Conservation (phyloP, 2,113 vertebrate genomes). For the Talpa occidentalis region DNA sequence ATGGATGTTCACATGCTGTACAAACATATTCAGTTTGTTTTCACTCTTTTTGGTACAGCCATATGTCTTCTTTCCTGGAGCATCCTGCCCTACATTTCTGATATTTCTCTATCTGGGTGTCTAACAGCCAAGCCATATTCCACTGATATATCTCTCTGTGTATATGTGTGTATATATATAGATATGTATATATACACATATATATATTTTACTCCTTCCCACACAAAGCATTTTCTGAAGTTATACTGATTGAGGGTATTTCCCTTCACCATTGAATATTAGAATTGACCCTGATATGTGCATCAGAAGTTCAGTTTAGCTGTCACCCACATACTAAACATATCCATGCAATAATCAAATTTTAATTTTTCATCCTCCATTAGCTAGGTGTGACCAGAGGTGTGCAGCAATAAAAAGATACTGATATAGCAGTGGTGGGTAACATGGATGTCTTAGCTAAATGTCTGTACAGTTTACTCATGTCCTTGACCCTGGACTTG, state of each 20-base stretch:
- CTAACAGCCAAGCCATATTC: neutral
- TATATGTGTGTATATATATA: no score
- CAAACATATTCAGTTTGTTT: neutral
- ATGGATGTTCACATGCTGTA: no score
- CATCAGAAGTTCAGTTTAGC: neutral
- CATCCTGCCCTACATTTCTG: neutral
- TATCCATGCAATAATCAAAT: neutral
- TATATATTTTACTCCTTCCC: no score
- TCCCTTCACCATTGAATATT: neutral
- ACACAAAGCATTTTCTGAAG: no score
- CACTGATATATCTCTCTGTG: no score
- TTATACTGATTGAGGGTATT: neutral
- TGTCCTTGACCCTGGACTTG: neutral
- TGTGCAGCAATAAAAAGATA: neutral
- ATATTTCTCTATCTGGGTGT: neutral
- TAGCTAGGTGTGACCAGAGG: no score
- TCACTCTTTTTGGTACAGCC: neutral
- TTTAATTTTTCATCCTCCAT: neutral
- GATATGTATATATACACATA: no score
- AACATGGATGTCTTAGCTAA: neutral
- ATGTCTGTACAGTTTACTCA: neutral
- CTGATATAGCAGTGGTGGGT: neutral
- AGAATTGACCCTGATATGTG: neutral
- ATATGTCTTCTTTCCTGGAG: neutral
- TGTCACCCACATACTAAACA: neutral